Evolutionary conservation across 2,888 invertebrate species (phyloP).

Genomic region (Meghimatium bilineatum): DNA sequence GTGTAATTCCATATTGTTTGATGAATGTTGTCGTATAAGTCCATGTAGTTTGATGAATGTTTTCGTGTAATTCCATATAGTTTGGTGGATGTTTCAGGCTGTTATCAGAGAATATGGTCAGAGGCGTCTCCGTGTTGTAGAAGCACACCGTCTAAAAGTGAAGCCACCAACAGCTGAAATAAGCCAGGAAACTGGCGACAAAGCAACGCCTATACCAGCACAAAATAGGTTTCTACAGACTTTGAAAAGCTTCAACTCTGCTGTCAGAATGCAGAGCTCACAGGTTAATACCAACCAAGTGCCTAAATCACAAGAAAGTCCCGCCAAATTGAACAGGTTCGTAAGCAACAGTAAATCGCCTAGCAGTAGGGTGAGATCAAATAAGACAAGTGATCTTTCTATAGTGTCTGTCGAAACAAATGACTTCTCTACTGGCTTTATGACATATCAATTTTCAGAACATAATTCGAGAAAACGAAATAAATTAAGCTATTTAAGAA

Average conservation of each 20-base stretch:
- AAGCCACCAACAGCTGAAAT: constrained; percentile 51
- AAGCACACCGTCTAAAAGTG: constrained; percentile 63
- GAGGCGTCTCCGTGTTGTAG: constrained; percentile 65
- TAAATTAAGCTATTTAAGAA: constrained; percentile 18
- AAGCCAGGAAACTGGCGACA: neutral
- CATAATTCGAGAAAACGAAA: neutral
- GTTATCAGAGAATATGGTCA: constrained; percentile 70
- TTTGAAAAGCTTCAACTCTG: constrained; percentile 34
- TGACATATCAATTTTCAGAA: neutral
- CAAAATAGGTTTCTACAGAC: constrained; percentile 41
- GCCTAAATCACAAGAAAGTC: neutral
- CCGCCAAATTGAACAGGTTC: neutral
- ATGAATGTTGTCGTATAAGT: too few species aligned
- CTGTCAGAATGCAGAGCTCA: constrained; percentile 17
- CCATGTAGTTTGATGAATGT: too few species aligned
- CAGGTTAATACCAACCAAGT: neutral
- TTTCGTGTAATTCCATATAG: too few species aligned
- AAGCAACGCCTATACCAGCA: neutral
- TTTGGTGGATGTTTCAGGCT: constrained; percentile 56
- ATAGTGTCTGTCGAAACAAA: constrained; percentile 7
- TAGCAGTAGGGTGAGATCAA: neutral
- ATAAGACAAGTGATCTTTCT: neutral
- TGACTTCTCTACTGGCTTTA: neutral
- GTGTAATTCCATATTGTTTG: too few species aligned
- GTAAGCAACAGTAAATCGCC: constrained; percentile 15